Conservation (phyloP, 2,113 vertebrate species). For the Phrynocephalus versicolor region DNA sequence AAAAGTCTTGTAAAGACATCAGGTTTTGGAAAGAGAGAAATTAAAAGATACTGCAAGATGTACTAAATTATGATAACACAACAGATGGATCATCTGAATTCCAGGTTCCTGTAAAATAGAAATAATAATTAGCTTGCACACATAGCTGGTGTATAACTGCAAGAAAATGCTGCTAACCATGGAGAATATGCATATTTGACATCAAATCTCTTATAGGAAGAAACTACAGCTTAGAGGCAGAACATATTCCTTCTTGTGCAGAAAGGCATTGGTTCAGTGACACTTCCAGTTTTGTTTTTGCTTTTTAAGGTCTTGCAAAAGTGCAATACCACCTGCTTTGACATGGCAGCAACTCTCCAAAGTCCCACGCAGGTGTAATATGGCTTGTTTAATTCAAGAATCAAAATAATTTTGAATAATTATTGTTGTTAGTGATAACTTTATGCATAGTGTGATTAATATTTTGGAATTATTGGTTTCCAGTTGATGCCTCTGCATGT, state of each 20-base stretch:
- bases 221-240: not conserved
- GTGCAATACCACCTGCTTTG: not conserved
- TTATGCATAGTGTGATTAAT: not conserved
- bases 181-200: not conserved
- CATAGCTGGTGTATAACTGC: not conserved
- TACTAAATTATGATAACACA: not conserved
- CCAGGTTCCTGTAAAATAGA: not conserved
- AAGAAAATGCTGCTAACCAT: not conserved
- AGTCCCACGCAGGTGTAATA: not conserved
- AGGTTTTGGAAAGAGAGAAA: not conserved
- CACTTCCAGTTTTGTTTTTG: not conserved
- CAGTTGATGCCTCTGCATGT: not conserved
- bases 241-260: not conserved
- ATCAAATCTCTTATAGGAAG: not conserved
- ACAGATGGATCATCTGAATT: not conserved
- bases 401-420: not conserved
- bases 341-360: not conserved
- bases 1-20: not conserved
- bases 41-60: not conserved
- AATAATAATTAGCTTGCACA: not conserved
- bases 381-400: not conserved
- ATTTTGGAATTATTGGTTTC: not conserved
- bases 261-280: not conserved
- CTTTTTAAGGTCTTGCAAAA: not conserved
- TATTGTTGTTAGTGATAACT: not conserved